Evolutionary conservation across 2,113 vertebrate species (phyloP), one percentile per base, ranked within the genome.

Genomic region (Podarcis raffonei): DNA sequence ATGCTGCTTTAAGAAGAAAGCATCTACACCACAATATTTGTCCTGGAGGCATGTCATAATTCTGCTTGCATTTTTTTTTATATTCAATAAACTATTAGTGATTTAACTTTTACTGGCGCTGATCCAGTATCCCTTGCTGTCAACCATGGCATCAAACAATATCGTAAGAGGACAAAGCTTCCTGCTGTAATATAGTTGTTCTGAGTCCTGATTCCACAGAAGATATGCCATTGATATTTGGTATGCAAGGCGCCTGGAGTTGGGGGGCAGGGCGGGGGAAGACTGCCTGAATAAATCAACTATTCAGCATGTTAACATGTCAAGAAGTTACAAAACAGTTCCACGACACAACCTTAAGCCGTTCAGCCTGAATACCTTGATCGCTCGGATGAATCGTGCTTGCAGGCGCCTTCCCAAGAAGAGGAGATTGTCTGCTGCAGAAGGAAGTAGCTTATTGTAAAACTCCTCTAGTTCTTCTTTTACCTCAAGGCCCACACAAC

Each of bases 401-500:
- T 98, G 97, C 72, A 98, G 92, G 35, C 94, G 96, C 25, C 97
- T 97, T 83, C 96, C 97, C 92, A 98, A 95, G 91, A 97, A 3
- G 77, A 98, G 94, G 90, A 98, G 93, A 93, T 91, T 97, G 88
- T 98, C 96, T 81, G 93, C 7, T 81, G 96, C 97, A 30, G 95
- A 96, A 87, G 98, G 98, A 94, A 98, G 97, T 78, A 98, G 96
- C 78, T 97, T 95, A 59, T 89, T 94, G 94, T 95, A 95, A 96
- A 98, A 98, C 81, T 95, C 96, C 39, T 98, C 97, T 85, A 92
- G 91, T 90, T 98, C 96, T 92, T 95, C 97, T 95, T 97, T 96
- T 90, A 96, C 95, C 71, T 98, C 97, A 84, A 98, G 94, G 65
- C 96, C 98, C 72, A 98, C 97, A 96, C 98, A 98, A 93, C 97